Percentiles rank a stretch among this genome's conserved stretches.
These are phyloP conservation scores for Fistularia commersonii DNA, from an alignment of 2,797 vertebrate genomes.

Conservation along the genomic window DNA sequence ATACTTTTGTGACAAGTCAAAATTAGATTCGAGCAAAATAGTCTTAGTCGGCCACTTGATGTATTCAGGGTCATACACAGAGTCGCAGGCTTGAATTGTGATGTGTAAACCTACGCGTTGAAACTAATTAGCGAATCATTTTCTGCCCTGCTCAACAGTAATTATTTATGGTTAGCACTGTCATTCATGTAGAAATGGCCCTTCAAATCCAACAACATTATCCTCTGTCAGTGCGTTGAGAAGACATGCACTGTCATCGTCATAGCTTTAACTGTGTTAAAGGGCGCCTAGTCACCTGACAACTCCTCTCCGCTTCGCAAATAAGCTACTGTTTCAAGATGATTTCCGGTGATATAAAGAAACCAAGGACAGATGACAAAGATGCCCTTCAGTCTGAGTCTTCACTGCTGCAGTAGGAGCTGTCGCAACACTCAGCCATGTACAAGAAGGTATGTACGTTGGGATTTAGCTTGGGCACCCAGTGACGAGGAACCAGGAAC, in stretches of 20 bases:
- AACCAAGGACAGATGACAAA: constrained; percentile 3
- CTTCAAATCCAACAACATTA: not conserved
- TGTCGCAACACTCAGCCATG: constrained; percentile 89
- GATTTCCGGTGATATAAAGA: not conserved
- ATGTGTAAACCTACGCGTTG: constrained; percentile 1
- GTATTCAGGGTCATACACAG: constrained; percentile 13
- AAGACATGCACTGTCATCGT: too few relatives aligned
- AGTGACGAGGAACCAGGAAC: constrained; percentile 87
- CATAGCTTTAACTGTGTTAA: constrained; percentile 3
- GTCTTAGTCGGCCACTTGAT: constrained; percentile 21
- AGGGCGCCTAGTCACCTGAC: too few relatives aligned
- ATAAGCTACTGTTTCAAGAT: not conserved
- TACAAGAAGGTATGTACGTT: constrained; percentile 88
- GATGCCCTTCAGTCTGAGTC: constrained; percentile 82
- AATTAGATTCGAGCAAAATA: constrained; percentile 22
- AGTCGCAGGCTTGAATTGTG: constrained; percentile 4
- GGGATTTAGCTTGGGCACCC: constrained; percentile 93
- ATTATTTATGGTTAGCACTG: constrained; percentile 1
- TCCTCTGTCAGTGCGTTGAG: not conserved
- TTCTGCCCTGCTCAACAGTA: constrained; percentile 1
- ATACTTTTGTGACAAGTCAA: constrained; percentile 23
- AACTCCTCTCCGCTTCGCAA: too few relatives aligned
- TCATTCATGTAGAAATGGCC: not conserved
- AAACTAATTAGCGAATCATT: constrained; percentile 8
- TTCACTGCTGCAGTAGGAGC: constrained; percentile 96